A percentile compares a stretch with the other conserved stretches of the same genome.
These are phyloP conservation scores for Sigmodon hispidus DNA, from an alignment of 2,113 vertebrate species.

Conservation along the genomic window DNA sequence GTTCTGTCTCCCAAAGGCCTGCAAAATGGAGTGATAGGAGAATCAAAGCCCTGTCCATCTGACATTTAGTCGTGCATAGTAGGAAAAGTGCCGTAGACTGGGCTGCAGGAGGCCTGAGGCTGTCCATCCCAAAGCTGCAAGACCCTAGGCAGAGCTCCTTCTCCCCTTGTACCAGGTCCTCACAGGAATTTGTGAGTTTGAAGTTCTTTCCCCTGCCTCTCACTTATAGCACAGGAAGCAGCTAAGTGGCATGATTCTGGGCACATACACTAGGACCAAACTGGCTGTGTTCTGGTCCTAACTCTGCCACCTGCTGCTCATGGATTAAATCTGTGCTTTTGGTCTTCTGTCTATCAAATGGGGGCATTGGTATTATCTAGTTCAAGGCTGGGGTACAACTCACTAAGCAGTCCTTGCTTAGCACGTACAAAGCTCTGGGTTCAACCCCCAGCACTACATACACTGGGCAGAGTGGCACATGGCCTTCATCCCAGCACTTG, in stretches of 20 bases:
- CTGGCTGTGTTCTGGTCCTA: neutral
- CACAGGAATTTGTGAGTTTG: neutral
- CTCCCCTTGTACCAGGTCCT: neutral
- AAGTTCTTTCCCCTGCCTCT: neutral
- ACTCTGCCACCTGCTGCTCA: neutral
- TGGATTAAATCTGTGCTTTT: neutral
- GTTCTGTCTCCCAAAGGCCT: neutral
- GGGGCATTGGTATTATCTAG: neutral
- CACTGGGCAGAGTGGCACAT: neutral
- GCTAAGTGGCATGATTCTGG: neutral
- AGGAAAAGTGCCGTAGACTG: neutral
- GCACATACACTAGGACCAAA: neutral
- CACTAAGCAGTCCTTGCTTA: neutral
- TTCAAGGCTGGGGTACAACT: neutral
- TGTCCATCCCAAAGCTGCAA: neutral
- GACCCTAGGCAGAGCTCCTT: neutral
- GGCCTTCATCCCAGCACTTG: neutral
- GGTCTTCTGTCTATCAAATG: conserved; percentile 12
- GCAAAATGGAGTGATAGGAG: neutral
- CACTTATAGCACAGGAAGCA: neutral
- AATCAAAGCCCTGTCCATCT: neutral
- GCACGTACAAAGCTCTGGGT: neutral
- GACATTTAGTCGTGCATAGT: neutral
- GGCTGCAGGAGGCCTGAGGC: neutral
- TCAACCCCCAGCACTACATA: neutral